Conservation (phyloP, 2,797 vertebrate genomes). For the Garrulus glandarius region DNA sequence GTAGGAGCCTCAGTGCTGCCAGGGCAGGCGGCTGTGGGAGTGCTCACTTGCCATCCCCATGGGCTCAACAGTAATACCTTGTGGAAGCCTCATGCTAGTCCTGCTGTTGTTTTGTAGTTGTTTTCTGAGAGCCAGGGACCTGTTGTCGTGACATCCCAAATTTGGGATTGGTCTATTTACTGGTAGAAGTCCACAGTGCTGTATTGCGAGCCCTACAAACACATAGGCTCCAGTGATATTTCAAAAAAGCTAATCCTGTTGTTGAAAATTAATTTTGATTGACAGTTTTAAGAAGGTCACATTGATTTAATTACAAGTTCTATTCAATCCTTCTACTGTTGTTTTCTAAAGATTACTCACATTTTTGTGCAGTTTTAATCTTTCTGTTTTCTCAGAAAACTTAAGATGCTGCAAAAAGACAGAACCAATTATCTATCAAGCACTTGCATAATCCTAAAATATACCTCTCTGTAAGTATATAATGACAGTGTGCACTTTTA, state of each 20-base stretch:
- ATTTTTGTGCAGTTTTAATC: neutral
- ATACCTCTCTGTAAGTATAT: conserved; percentile 44
- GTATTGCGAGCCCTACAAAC: neutral
- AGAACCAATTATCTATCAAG: conserved; percentile 15
- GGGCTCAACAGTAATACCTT: neutral
- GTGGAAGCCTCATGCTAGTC: neutral
- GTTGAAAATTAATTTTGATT: neutral
- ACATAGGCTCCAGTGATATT: neutral
- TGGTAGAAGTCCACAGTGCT: neutral
- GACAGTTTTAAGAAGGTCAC: neutral
- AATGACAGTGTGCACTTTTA: conserved; percentile 35
- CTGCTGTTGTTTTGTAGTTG: neutral
- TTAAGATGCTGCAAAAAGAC: neutral
- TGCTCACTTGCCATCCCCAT: neutral
- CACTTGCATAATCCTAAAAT: conserved; percentile 52
- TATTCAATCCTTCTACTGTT: neutral
- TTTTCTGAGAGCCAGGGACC: neutral
- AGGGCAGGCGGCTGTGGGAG: neutral
- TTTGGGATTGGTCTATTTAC: neutral
- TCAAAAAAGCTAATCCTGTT: neutral
- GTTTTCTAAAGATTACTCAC: neutral
- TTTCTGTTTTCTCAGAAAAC: neutral
- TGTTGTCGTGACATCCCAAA: neutral
- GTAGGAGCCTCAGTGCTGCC: neutral
- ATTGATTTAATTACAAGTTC: neutral